phyloP scores from a whole-genome alignment of 1,140 invertebrate species.

The Metaphire vulgaris region DNA sequence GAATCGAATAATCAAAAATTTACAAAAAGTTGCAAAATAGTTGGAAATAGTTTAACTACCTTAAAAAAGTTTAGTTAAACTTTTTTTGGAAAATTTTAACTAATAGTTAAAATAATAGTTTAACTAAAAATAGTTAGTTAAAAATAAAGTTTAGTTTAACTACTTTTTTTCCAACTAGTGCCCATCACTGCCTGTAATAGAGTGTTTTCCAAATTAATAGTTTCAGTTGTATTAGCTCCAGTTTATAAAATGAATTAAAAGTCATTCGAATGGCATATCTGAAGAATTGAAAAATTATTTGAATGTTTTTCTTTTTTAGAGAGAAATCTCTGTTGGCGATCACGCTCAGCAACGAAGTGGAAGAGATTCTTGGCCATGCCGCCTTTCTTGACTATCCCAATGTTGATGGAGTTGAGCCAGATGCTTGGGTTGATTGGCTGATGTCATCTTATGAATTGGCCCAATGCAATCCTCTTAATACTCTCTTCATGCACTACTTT shows the following conservation, averaged over 20 bases:
- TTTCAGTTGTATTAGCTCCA: neutral
- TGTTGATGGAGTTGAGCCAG: conserved; percentile 35
- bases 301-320: conserved; percentile 31
- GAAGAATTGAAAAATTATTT: neutral
- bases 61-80: too few relatives aligned
- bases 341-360: conserved; percentile 46
- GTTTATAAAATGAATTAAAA: neutral
- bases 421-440: conserved; percentile 47
- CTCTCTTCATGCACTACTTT: conserved; percentile 51
- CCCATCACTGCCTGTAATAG: too few relatives aligned
- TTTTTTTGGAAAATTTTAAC: too few relatives aligned
- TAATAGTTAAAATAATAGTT: too few relatives aligned
- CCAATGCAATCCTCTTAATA: conserved; percentile 37
- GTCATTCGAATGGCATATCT: neutral
- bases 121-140: too few relatives aligned
- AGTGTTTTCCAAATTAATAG: too few relatives aligned
- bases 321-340: conserved; percentile 51
- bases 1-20: too few relatives aligned
- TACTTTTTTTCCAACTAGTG: neutral
- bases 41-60: too few relatives aligned
- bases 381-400: conserved; percentile 52
- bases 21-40: too few relatives aligned
- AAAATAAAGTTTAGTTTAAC: too few relatives aligned
- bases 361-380: conserved; percentile 49
- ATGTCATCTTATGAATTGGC: neutral